These are phyloP conservation scores for Vespertilio murinus DNA, from an alignment of 2,797 vertebrate genomes.

Conservation along the genomic window DNA sequence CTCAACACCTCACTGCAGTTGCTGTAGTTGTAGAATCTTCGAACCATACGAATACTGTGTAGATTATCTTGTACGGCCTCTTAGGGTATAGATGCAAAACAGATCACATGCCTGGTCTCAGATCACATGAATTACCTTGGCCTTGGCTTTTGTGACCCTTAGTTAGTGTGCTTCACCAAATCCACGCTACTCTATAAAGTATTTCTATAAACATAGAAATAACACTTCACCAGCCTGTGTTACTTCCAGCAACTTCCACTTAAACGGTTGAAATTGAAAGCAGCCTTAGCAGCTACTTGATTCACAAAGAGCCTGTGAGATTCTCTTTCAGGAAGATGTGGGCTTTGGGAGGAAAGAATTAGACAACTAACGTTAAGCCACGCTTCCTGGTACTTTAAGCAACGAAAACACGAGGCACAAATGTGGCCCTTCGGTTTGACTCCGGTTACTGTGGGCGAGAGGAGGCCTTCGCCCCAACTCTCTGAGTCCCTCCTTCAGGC, in stretches of 20 bases:
- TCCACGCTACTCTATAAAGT: background rate
- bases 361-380: background rate
- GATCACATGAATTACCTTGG: background rate
- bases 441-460: background rate
- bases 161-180: background rate
- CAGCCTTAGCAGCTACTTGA: background rate
- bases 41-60: background rate
- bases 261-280: constrained; percentile 5
- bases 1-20: background rate
- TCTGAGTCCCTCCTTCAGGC: constrained; percentile 25
- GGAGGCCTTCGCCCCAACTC: background rate
- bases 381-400: background rate
- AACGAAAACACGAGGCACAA: background rate
- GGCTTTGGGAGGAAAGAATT: constrained; percentile 19
- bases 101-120: background rate
- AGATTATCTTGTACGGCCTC: background rate
- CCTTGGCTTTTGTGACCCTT: background rate
- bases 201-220: background rate
- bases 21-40: background rate
- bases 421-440: background rate
- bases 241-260: background rate
- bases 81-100: background rate
- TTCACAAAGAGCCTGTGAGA: background rate
- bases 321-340: background rate
- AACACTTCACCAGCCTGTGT: background rate